Base-by-base conservation (phyloP, 2,113 vertebrate species). In the Sinosuthora webbiana region DNA sequence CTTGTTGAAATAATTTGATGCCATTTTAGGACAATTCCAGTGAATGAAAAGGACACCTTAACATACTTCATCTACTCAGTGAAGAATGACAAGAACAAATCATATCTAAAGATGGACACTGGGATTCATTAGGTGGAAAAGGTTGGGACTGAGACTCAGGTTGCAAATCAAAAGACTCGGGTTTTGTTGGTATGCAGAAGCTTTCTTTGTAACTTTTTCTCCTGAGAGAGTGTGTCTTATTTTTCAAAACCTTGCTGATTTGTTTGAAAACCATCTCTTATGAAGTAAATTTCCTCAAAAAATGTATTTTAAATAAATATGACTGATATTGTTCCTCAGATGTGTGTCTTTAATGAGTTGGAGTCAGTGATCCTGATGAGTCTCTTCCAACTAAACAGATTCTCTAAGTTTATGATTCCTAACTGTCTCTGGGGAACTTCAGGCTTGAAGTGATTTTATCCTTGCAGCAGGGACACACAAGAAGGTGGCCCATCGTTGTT, bases 51-150 rank as follows among this genome's bases (percentile, higher is more conserved):
- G 95, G 97, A 97, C 95, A 98, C 97, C 84, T 97, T 97, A 96
- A 97, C 75, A 4, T 98, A 97, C 90, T 98, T 98, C 94, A 98
- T 98, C 97, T 98, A 97, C 94, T 98, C 97, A 8, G 97, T 98
- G 96, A 98, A 98, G 96, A 98, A 98, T 56, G 97, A 98, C 87
- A 98, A 98, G 97, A 98, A 97, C 94, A 98, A 98, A 90, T 53
- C 95, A 62, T 97, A 98, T 87, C 97, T 98, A 93, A 98, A 98
- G 93, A 94, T 97, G 89, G 97, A 97, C 68, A 97, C 97, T 90
- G 90, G 96, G 45, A 94, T 98, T 87, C 97, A 98, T 87, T 98
- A 97, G 91, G 59, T 6, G 52, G 75, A 70, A 90, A 89, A 78
- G 39, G 23, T 55, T 91, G 84, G 94, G 78, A 94, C 87, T 95